phyloP scores from a whole-genome alignment of 2,888 invertebrate genomes.

The Conomelus anceps region DNA sequence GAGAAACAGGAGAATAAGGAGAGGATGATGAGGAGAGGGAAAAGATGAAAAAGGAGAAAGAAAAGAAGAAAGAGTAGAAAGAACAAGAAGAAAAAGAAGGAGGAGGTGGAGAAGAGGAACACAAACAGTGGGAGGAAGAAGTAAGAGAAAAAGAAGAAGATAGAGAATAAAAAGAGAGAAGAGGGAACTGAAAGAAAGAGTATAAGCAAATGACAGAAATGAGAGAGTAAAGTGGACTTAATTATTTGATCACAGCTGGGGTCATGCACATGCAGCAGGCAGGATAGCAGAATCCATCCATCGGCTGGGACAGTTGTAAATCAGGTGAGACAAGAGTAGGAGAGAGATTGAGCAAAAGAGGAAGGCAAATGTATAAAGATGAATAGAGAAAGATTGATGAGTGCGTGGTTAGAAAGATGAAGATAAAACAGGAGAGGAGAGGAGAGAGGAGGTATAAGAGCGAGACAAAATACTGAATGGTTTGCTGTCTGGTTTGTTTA shows the following conservation, averaged over 20 bases:
- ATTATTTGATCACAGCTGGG: background rate
- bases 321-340: background rate
- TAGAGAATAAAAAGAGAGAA: constrained; percentile 4
- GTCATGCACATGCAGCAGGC: background rate
- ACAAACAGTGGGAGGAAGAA: background rate
- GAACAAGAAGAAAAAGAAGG: background rate
- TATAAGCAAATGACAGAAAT: constrained; percentile 1
- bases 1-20: background rate
- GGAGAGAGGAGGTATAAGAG: background rate
- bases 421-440: background rate
- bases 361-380: too few species aligned
- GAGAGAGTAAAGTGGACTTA: background rate
- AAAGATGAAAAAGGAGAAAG: background rate
- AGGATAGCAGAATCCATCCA: background rate
- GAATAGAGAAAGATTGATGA: background rate
- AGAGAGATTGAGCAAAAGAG: too few species aligned
- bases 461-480: background rate
- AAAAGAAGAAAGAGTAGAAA: background rate
- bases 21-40: background rate
- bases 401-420: too few species aligned
- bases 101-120: background rate
- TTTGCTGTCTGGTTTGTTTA: background rate
- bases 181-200: background rate
- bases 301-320: background rate
- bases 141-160: constrained; percentile 1